Conservation (phyloP, 2,797 vertebrate genomes). For the Xenentodon cancila region DNA sequence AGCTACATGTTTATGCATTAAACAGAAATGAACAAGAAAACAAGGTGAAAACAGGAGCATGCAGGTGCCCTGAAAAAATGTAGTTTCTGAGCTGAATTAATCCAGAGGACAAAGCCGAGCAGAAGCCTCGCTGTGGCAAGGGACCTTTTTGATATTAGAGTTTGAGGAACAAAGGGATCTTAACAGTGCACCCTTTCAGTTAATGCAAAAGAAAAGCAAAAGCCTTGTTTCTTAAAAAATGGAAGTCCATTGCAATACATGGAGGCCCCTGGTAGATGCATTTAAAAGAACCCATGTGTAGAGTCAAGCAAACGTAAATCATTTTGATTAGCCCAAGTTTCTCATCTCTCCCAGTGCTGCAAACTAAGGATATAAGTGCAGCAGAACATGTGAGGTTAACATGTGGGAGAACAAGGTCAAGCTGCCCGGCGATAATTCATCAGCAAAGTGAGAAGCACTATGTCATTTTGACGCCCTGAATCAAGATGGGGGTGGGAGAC, state of each 20-base stretch:
- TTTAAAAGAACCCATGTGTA: conserved; percentile 60
- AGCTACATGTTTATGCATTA: conserved; percentile 27
- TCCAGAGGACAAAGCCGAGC: conserved; percentile 57
- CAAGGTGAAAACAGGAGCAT: conserved; percentile 27
- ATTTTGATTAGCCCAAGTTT: conserved; percentile 68
- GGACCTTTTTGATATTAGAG: conserved; percentile 65
- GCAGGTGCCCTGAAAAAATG: conserved; percentile 50
- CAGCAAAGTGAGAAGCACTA: conserved; percentile 54
- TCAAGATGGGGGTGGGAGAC: conserved; percentile 5
- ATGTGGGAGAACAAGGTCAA: conserved; percentile 71
- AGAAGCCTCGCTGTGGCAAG: conserved; percentile 35
- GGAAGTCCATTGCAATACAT: conserved; percentile 38
- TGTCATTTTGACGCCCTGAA: conserved; percentile 45
- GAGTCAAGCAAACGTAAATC: conserved; percentile 67
- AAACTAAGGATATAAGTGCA: conserved; percentile 55
- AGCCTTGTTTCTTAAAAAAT: conserved; percentile 55
- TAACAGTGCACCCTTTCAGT: conserved; percentile 71
- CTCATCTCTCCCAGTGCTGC: conserved; percentile 58
- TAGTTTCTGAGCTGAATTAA: conserved; percentile 59
- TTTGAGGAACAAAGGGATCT: conserved; percentile 71
- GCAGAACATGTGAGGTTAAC: conserved; percentile 67
- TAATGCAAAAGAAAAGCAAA: conserved; percentile 62
- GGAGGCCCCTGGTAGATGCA: conserved; percentile 57
- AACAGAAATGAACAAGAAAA: conserved; percentile 43
- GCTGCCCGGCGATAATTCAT: conserved; percentile 62